Percentiles rank a stretch among this genome's conserved stretches.
phyloP scores from a whole-genome alignment of 2,888 invertebrate species.

The Toxonevra muliebris region DNA sequence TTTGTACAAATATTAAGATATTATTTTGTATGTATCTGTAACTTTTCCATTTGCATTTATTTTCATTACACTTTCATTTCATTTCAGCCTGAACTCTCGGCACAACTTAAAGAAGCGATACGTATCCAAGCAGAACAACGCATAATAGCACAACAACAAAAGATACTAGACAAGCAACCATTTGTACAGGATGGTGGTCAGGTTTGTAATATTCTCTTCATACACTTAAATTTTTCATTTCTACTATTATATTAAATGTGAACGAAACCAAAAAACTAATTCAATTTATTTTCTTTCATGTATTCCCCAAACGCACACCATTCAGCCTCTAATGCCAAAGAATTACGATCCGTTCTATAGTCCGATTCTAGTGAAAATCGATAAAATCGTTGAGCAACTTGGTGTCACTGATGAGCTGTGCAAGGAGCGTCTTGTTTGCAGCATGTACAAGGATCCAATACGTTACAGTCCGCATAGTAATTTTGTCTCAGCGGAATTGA shows the following conservation, averaged over 20 bases:
- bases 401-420: constrained; percentile 78
- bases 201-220: constrained; percentile 45
- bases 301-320: neutral
- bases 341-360: constrained; percentile 76
- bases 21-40: too few species aligned
- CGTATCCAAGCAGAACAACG: constrained; percentile 70
- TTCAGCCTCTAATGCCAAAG: constrained; percentile 61
- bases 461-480: constrained; percentile 88
- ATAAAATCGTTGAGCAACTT: constrained; percentile 76
- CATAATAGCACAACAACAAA: constrained; percentile 70
- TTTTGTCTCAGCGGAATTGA: constrained; percentile 84
- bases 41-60: neutral
- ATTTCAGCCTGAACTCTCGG: constrained; percentile 62
- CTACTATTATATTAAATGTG: neutral
- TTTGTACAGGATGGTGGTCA: constrained; percentile 63
- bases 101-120: constrained; percentile 69
- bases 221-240: constrained; percentile 1
- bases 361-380: constrained; percentile 79
- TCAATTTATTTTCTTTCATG: neutral
- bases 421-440: constrained; percentile 81
- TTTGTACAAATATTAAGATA: too few species aligned
- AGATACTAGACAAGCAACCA: constrained; percentile 68
- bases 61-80: neutral
- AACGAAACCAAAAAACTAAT: neutral
- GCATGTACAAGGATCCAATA: constrained; percentile 84